Percentiles rank a stretch among this genome's conserved stretches.
phyloP scores from a whole-genome alignment of 2,888 invertebrate species.

The Merodon equestris region DNA sequence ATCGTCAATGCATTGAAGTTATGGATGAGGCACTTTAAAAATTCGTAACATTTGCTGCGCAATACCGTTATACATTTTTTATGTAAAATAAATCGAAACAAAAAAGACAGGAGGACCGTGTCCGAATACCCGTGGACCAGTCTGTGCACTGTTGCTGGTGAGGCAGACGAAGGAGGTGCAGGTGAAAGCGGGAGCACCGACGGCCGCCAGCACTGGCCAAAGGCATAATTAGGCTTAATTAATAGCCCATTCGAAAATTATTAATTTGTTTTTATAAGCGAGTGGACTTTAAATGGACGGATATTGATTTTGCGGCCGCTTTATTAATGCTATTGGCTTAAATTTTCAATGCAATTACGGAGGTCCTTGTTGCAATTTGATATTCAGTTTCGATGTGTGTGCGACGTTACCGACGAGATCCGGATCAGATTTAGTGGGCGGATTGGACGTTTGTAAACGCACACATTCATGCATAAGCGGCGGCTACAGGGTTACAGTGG shows the following conservation, averaged over 20 bases:
- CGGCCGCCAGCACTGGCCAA: conserved; percentile 50
- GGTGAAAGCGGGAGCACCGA: not conserved
- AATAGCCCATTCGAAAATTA: conserved; percentile 80
- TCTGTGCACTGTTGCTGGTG: not conserved
- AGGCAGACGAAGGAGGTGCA: not conserved
- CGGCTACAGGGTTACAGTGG: conserved; percentile 42
- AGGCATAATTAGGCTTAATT: conserved; percentile 79
- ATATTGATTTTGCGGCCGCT: conserved; percentile 79
- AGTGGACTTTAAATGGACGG: conserved; percentile 79
- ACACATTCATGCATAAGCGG: not conserved
- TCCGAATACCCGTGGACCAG: conserved; percentile 16
- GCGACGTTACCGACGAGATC: conserved; percentile 37
- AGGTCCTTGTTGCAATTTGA: conserved; percentile 58
- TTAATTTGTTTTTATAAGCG: conserved; percentile 79
- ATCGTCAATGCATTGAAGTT: conserved; percentile 9
- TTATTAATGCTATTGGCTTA: conserved; percentile 79
- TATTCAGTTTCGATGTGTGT: conserved; percentile 8
- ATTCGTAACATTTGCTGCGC: conserved; percentile 19
- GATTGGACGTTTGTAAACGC: conserved; percentile 33
- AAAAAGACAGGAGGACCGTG: conserved; percentile 35
- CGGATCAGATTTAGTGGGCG: conserved; percentile 37
- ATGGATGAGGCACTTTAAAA: conserved; percentile 29
- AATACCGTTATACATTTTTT: conserved; percentile 31
- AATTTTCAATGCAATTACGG: conserved; percentile 76
- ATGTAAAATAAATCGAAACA: conserved; percentile 30